phyloP scores from a whole-genome alignment of 1,140 invertebrate genomes.

The Sinella curviseta region DNA sequence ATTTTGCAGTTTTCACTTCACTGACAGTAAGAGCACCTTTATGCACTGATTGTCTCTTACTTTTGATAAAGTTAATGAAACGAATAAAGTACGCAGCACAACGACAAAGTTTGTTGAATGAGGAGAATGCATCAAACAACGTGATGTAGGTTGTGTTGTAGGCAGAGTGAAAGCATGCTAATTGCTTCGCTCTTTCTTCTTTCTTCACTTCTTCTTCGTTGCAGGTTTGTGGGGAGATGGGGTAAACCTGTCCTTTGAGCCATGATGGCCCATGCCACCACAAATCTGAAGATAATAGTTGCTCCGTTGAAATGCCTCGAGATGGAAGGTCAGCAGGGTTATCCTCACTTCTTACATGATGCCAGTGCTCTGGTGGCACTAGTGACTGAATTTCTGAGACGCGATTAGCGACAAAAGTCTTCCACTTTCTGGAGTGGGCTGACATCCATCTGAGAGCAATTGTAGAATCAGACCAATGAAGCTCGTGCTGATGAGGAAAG shows the following conservation, averaged over 20 bases:
- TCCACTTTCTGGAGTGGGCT: background rate
- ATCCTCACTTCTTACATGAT: background rate
- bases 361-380: background rate
- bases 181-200: too few relatives aligned
- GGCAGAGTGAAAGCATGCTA: background rate
- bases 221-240: too few relatives aligned
- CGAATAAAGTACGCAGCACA: background rate
- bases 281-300: background rate
- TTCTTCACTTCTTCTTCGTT: too few relatives aligned
- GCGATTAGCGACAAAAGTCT: conserved; percentile 6
- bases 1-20: background rate
- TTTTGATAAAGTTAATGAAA: background rate
- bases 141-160: background rate
- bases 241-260: background rate
- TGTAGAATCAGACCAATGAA: conserved; percentile 3
- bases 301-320: background rate
- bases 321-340: background rate
- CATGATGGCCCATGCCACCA: background rate
- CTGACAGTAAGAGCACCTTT: background rate
- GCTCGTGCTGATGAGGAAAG: background rate
- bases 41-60: background rate
- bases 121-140: background rate
- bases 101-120: background rate
- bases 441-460: conserved; percentile 5
- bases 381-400: background rate